Conservation (phyloP, 1,140 invertebrate species). For the Conopomorpha cramerella region DNA sequence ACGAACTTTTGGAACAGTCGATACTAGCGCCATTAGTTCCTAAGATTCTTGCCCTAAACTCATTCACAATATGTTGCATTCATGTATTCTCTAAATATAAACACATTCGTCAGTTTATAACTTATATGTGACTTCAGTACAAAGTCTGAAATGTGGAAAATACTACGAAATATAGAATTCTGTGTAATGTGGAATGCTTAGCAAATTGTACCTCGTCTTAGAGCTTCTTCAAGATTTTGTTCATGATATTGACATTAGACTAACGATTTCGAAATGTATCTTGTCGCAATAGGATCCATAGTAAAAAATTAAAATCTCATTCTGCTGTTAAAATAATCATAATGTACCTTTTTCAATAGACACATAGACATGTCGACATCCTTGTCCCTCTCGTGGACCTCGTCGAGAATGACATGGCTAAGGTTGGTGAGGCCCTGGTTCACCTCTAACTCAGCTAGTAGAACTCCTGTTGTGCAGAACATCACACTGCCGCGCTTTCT, state of each 20-base stretch:
- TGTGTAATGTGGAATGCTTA: no score
- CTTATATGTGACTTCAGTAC: no score
- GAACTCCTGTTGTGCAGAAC: conserved; percentile 83
- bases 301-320: not conserved
- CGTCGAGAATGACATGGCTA: conserved; percentile 80
- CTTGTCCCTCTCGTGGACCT: conserved; percentile 83
- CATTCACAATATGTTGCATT: no score
- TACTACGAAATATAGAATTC: no score
- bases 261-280: not conserved
- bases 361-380: conserved; percentile 80
- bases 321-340: not conserved
- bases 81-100: not conserved
- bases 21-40: no score
- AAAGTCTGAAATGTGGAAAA: no score
- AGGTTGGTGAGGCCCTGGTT: conserved; percentile 72
- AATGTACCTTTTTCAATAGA: conserved; percentile 70
- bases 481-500: conserved; percentile 77
- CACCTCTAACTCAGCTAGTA: conserved; percentile 72
- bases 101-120: no score
- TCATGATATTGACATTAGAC: not conserved
- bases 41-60: no score
- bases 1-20: not conserved
- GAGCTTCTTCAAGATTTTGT: not conserved
- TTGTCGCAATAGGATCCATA: not conserved
- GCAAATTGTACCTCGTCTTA: no score